Percentiles rank a stretch among this genome's conserved stretches.
These are phyloP conservation scores for Pongo abelii DNA, from an alignment of 2,113 vertebrate species.

Conservation along the genomic window DNA sequence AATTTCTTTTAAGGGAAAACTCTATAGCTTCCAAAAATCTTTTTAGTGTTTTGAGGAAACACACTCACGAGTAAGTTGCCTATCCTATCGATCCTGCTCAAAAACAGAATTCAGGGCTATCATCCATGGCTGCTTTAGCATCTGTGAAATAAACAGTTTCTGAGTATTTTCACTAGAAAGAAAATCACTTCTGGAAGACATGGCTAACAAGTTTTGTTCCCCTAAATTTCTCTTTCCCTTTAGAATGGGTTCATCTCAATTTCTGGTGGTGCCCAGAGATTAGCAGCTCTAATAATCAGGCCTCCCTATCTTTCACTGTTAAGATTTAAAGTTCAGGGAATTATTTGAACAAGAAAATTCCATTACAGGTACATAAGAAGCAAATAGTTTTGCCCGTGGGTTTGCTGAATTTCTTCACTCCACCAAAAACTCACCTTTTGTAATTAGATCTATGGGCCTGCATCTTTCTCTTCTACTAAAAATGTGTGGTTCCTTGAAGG, in stretches of 20 bases:
- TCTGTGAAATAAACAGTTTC: neutral
- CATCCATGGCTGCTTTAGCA: neutral
- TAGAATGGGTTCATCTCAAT: neutral
- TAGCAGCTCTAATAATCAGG: neutral
- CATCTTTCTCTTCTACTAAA: constrained; percentile 27
- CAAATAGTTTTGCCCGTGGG: neutral
- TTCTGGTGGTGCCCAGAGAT: neutral
- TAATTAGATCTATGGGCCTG: neutral
- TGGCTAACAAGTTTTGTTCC: neutral
- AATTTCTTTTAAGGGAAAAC: neutral
- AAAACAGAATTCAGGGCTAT: neutral
- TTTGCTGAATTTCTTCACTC: neutral
- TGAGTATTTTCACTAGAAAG: neutral
- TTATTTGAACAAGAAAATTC: neutral
- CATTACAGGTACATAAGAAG: neutral
- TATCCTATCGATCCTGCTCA: neutral
- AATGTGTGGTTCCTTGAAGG: neutral
- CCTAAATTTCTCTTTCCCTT: neutral
- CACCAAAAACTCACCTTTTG: constrained; percentile 52
- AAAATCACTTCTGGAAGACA: neutral
- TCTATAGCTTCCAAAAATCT: neutral
- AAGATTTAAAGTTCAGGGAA: neutral
- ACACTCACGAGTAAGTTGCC: neutral
- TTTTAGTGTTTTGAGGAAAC: neutral
- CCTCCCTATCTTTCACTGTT: neutral